These are phyloP conservation scores for Grammomys dolichurus DNA, from an alignment of 2,113 vertebrate genomes.

Conservation along the genomic window DNA sequence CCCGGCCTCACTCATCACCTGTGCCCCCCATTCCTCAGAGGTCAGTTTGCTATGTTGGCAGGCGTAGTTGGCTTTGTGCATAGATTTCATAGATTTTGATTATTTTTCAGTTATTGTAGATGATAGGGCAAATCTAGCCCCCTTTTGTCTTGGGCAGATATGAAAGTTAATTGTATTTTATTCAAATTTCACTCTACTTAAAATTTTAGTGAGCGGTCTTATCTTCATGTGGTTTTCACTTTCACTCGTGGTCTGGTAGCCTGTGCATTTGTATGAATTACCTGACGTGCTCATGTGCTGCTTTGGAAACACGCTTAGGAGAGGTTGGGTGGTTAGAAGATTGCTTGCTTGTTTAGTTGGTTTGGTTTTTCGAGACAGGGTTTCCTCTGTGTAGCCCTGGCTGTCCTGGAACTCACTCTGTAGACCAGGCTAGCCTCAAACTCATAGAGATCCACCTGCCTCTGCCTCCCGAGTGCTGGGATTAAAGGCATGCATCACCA, in stretches of 20 bases:
- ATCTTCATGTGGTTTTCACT: neutral
- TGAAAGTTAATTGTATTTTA: neutral
- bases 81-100: neutral
- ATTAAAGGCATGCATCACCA: neutral
- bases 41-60: neutral
- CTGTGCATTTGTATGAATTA: neutral
- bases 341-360: neutral
- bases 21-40: no score
- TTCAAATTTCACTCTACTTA: slow-evolving; percentile 19
- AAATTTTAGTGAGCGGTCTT: neutral
- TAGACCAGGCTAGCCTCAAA: neutral
- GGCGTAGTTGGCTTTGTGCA: neutral
- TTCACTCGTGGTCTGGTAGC: neutral
- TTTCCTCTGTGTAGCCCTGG: neutral
- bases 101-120: neutral
- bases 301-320: neutral
- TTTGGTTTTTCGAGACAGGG: neutral
- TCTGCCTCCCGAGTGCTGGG: neutral
- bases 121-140: neutral
- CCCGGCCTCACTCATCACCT: accelerated
- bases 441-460: neutral
- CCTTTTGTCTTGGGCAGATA: neutral
- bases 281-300: neutral
- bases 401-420: neutral
- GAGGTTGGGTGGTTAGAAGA: neutral